Evolutionary conservation across 2,113 vertebrate genomes (phyloP), one percentile per base, ranked within the genome.

Genomic region (Tupaia tana): DNA sequence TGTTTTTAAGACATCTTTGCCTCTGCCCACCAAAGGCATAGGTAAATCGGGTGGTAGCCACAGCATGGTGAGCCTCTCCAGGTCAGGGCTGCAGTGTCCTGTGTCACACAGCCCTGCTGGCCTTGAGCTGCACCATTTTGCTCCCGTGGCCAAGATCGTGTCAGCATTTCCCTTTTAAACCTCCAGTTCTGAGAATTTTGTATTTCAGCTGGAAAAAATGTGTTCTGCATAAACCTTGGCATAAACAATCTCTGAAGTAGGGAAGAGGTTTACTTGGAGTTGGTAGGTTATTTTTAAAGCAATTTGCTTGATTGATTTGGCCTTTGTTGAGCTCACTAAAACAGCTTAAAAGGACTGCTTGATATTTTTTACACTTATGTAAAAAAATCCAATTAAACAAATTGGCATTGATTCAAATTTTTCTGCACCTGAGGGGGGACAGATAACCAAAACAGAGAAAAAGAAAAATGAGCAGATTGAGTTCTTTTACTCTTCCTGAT

Each of bases 301-400:
- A 92, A 96, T 97, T 94, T 95, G 92, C 84, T 97, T 96, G 96
- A 97, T 95, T 97, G 84, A 96, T 86, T 93, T 94, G 95, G 73
- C 59, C 52, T 69, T 93, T 95, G 75, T 94, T 87, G 86, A 93
- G 77, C 31, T 96, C 64, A 83, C 27, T 64, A 13, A 61, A 95
- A 97, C 87, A 79, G 77, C 58, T 93, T 96, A 84, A 81, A 91
- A 82, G 29, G n/a, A 59, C 19, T 54, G 59, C 82, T 91, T 84
- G 67, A 63, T 91, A 64, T 93, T 94, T 95, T 96, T 91, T 90
- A 58, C 31, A 54, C 54, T 96, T 97, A 95, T 79, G 89, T 81
- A 0, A 74, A 96, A 86, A 95, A 95, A 97, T 90, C 67, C 67
- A 96, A 93, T 96, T 96, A 97, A 93, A 94, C n/a, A 94, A 94